These are phyloP conservation scores for Anastrepha obliqua DNA, from an alignment of 1,140 invertebrate genomes.

Conservation along the genomic window DNA sequence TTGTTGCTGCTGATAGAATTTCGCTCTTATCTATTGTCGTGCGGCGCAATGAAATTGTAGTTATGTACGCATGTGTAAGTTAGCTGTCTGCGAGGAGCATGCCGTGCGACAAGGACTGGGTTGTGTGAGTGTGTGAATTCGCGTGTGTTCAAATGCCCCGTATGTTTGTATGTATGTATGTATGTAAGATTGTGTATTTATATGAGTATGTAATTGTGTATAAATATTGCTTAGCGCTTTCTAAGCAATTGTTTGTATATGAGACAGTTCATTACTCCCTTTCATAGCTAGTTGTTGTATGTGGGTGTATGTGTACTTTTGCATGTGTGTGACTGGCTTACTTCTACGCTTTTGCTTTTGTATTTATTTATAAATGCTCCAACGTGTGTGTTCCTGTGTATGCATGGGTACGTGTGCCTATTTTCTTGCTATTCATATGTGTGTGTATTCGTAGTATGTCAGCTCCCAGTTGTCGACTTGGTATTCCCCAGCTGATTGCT, in stretches of 20 bases:
- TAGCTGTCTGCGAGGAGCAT: background rate
- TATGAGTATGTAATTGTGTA: background rate
- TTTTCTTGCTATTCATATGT: background rate
- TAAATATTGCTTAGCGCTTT: background rate
- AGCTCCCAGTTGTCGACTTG: background rate
- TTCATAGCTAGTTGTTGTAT: background rate
- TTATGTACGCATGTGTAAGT: background rate
- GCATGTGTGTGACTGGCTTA: background rate
- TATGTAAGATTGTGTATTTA: background rate
- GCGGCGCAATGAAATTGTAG: background rate
- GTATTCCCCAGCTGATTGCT: conserved; percentile 14
- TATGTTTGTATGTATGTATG: background rate
- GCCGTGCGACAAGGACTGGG: background rate
- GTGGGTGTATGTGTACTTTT: background rate
- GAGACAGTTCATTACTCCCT: conserved; percentile 35
- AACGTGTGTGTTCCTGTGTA: background rate
- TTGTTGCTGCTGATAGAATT: conserved; percentile 17
- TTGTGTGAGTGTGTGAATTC: background rate
- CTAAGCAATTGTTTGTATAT: background rate
- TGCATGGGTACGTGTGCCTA: background rate
- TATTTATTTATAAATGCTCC: background rate
- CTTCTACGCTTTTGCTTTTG: background rate
- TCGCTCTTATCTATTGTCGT: conserved; percentile 49
- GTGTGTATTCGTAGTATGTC: background rate
- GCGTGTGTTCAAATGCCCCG: background rate